Percentiles rank a stretch among this genome's conserved stretches.
Conservation (phyloP, 2,797 vertebrate species). For the Pseudotriccus pelzelni region DNA sequence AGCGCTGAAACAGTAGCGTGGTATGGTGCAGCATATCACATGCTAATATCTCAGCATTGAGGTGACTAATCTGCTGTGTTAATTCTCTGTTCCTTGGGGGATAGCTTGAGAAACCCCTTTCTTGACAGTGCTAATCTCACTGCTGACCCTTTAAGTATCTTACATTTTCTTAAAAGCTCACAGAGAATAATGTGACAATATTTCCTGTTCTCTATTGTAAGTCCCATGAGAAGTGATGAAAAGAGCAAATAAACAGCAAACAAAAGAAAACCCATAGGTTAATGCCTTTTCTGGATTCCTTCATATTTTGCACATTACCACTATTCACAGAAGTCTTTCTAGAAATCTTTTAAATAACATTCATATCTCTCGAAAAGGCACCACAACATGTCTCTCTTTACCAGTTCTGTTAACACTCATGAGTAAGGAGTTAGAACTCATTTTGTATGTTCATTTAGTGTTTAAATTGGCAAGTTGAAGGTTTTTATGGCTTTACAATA, state of each 20-base stretch:
- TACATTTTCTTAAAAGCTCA: background rate
- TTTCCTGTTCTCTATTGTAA: background rate
- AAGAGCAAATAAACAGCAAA: background rate
- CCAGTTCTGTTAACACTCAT: background rate
- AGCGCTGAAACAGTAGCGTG: background rate
- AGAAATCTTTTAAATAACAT: background rate
- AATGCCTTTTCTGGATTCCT: background rate
- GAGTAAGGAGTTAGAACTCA: background rate
- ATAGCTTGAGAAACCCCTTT: background rate
- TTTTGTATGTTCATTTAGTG: background rate
- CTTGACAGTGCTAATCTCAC: background rate
- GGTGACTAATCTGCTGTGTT: constrained; percentile 49
- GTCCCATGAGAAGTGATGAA: background rate
- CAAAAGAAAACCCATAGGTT: background rate
- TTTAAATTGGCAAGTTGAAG: background rate
- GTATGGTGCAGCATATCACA: background rate
- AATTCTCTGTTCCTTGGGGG: background rate
- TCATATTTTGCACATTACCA: background rate
- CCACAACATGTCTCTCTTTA: background rate
- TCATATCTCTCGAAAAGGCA: background rate
- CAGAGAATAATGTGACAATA: background rate
- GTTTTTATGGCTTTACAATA: background rate
- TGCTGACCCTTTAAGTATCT: constrained; percentile 7
- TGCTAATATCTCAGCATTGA: constrained; percentile 13
- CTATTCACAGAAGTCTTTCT: background rate